These are phyloP conservation scores for Ligdia adustata DNA, from an alignment of 2,888 invertebrate genomes.

Conservation along the genomic window DNA sequence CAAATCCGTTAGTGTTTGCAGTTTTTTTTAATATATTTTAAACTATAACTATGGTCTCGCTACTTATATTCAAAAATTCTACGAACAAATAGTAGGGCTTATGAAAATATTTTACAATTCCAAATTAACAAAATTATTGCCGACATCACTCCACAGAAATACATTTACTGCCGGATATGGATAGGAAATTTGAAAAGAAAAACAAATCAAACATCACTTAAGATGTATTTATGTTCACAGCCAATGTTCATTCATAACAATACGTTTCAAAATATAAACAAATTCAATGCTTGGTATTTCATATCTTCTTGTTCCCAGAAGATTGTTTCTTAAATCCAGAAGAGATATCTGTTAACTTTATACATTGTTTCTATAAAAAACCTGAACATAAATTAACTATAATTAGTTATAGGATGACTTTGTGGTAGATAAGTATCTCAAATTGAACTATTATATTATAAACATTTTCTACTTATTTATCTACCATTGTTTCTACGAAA, in stretches of 20 bases:
- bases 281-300: too few species aligned
- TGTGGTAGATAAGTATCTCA: slow-evolving; percentile 10
- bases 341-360: slow-evolving; percentile 40
- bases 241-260: too few species aligned
- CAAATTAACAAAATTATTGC: slow-evolving; percentile 44
- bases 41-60: slow-evolving; percentile 52
- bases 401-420: background rate
- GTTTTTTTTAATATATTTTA: slow-evolving; percentile 55
- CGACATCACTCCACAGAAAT: slow-evolving; percentile 44
- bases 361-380: slow-evolving; percentile 38
- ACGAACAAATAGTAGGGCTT: slow-evolving; percentile 46
- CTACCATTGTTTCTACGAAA: slow-evolving; percentile 28
- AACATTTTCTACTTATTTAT: slow-evolving; percentile 13
- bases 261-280: too few species aligned
- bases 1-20: slow-evolving; percentile 82
- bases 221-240: too few species aligned
- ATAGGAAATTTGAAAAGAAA: too few species aligned
- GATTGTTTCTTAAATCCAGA: slow-evolving; percentile 39
- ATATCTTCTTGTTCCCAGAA: too few species aligned
- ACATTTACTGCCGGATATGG: too few species aligned
- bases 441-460: slow-evolving; percentile 9
- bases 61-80: slow-evolving; percentile 55
- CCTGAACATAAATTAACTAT: slow-evolving; percentile 35
- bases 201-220: too few species aligned
- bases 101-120: slow-evolving; percentile 60